Evolutionary conservation across 2,888 invertebrate species (phyloP).

Genomic region (Emmelina monodactyla): DNA sequence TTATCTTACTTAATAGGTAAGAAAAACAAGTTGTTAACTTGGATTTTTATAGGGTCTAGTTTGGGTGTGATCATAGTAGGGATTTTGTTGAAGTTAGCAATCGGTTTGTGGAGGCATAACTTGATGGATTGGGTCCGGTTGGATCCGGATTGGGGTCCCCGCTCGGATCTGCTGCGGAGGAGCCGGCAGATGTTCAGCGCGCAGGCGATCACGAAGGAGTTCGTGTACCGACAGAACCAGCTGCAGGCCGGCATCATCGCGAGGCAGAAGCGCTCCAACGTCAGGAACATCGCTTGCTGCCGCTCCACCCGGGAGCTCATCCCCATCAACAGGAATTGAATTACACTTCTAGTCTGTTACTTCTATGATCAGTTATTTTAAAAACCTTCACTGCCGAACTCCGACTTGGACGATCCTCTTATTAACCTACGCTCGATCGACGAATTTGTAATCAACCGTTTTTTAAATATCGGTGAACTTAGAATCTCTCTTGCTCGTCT

Average conservation of each 20-base stretch:
- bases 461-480: too few species aligned
- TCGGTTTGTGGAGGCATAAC: constrained; percentile 22
- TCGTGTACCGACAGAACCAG: constrained; percentile 55
- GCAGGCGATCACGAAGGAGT: constrained; percentile 60
- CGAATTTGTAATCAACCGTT: too few species aligned
- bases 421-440: too few species aligned
- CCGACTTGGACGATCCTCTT: too few species aligned
- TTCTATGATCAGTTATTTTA: too few species aligned
- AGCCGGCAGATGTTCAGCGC: constrained; percentile 56
- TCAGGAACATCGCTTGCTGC: constrained; percentile 17
- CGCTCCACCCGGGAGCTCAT: too few species aligned
- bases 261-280: constrained; percentile 35
- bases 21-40: constrained; percentile 14
- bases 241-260: constrained; percentile 41
- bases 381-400: too few species aligned
- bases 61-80: constrained; percentile 9
- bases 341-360: too few species aligned
- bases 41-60: constrained; percentile 14
- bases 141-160: constrained; percentile 43
- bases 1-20: constrained; percentile 8
- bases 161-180: constrained; percentile 32
- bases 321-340: too few species aligned
- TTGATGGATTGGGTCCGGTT: constrained; percentile 22
- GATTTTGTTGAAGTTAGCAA: constrained; percentile 18
- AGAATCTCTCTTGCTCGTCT: too few species aligned